Base-by-base conservation (phyloP, 1,140 invertebrate species). In the Rhopalosiphum padi region DNA sequence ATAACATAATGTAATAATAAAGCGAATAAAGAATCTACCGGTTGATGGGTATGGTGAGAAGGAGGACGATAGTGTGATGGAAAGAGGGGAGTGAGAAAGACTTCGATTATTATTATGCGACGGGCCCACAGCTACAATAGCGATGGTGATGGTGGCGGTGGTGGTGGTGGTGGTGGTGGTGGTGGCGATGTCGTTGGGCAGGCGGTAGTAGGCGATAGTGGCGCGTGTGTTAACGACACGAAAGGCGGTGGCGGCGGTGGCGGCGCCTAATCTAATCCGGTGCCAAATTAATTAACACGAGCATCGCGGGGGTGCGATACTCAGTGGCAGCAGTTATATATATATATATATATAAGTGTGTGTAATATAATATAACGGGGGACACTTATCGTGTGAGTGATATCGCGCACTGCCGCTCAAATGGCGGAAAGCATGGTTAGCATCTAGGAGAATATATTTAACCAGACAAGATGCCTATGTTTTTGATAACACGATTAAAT, bases 271-370 rank as follows among this genome's bases (percentile, higher is more conserved):
- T 68, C 53, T 90, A 90, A 90, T 90, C 53, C 55, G 89, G 89
- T 90, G 89, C 89, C 89, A 90, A 90, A 90, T 90, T 90, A 90
- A 90, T 90, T 90, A 90, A 90, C 88, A 41, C 88, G 22, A 55
- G 15, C 30, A 15, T n/a, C 37, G 88, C 11, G 53, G 53, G 48
- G 53, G 25, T 3, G 87, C 21, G n/a, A 88, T 35, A 51, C 46
- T 88, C 6, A 0, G 86, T 22, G 86, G 46, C 30, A 30, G 21
- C n/a, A 48, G 85, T 46, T 11, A 25, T 46, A 4, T 60, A 89
- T 46, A 43, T 22, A 22, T 22, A 9, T 9, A 15, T 18, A n/a
- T n/a, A 4, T n/a, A 15, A 18, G 30, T 77, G 60, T 68, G 11
- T 68, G 30, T n/a, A 55, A 25, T 25, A 25, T 55, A 55, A 55